Percentiles rank a stretch among this genome's conserved stretches.
phyloP scores from a whole-genome alignment of 2,797 vertebrate species.

The Acipenser oxyrinchus region DNA sequence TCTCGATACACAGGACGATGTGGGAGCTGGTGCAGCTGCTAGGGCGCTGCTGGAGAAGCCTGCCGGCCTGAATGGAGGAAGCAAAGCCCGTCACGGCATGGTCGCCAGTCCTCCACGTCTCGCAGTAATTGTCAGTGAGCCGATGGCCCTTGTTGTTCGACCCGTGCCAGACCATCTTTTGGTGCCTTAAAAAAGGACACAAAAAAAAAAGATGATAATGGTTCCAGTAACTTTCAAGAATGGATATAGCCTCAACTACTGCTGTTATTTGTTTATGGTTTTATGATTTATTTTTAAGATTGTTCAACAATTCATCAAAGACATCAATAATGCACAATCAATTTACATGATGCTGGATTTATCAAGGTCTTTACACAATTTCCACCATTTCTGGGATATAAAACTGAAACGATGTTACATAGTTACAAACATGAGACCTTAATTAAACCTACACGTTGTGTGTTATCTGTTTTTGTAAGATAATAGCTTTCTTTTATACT shows the following conservation, averaged over 20 bases:
- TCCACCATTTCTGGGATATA: no score
- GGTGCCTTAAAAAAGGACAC: conserved; percentile 56
- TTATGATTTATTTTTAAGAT: background rate
- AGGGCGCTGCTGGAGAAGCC: conserved; percentile 68
- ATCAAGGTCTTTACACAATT: no score
- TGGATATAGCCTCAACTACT: no score
- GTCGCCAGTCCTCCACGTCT: conserved; percentile 71
- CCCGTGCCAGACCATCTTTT: conserved; percentile 86
- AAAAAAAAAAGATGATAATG: background rate
- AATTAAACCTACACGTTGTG: no score
- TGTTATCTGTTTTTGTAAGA: no score
- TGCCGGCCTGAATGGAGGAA: conserved; percentile 59
- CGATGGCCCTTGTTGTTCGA: conserved; percentile 66
- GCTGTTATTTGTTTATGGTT: no score
- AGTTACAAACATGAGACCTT: no score
- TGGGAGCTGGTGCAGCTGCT: conserved; percentile 67
- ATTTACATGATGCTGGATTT: no score
- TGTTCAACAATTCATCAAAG: background rate
- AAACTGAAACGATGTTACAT: no score
- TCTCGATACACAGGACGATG: conserved; percentile 80
- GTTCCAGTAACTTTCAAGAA: conserved; percentile 6
- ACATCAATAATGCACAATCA: no score
- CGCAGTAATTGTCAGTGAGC: conserved; percentile 71
- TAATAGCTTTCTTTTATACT: no score
- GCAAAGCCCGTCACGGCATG: conserved; percentile 56